Evolutionary conservation across 1,140 invertebrate species (phyloP), one percentile per base, ranked within the genome.

Genomic region (Caenorhabditis remanei): DNA sequence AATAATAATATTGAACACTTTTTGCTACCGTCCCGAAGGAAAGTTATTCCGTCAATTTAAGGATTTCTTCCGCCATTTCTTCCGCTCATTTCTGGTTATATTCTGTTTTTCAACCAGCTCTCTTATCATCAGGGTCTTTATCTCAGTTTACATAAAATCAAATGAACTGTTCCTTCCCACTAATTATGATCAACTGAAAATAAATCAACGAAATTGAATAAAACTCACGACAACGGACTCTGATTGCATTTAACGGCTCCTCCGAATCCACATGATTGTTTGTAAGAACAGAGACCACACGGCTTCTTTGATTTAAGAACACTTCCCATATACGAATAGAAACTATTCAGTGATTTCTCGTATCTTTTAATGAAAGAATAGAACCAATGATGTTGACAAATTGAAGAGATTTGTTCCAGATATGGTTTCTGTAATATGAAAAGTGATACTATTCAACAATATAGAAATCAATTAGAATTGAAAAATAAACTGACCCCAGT

Each of bases 311-410:
- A 83, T 71, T 91, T 89, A 84, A 92, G 83, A 0, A 91, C 84
- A 32, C 50, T 53, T 61, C 21, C 48, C 86, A 92, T 88, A 71
- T 92, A 92, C 46, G 79, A 83, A 61, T 93, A 92, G 87, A 92
- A 92, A 84, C 63, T 88, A 55, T 92, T 86, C 21, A 92, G 79
- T 13, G 92, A 90, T 16, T 85, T 85, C 86, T 92, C 91, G 24
- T 90, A 88, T 16, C 63, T 48, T 56, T 86, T 83, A 9, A 92
- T 87, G 61, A 92, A 92, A 41, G 90, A 91, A 85, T 90, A 92
- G 79, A 92, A 92, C 91, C 91, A 92, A 87, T 92, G 91, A 13
- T 90, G 56, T 63, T 91, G 90, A 53, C 91, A 92, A 24, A 90
- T 87, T 40, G 91, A 89, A 14, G 90, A 90, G 19, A 92, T 55